phyloP scores from a whole-genome alignment of 2,113 vertebrate genomes.

The Antechinus flavipes region DNA sequence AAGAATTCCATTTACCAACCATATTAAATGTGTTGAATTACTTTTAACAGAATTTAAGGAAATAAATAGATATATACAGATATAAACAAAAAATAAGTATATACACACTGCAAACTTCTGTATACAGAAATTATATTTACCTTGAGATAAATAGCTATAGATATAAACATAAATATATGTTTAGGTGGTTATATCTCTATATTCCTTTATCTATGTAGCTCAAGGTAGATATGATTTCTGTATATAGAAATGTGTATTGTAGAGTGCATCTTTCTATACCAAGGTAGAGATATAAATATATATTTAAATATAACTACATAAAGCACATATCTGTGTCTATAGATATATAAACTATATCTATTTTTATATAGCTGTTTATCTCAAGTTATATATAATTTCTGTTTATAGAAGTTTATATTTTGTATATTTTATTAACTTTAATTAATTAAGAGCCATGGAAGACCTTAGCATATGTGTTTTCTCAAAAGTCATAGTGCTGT shows the following conservation, averaged over 20 bases:
- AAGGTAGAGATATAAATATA: too few relatives aligned
- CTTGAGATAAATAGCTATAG: background rate
- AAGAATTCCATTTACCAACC: conserved; percentile 33
- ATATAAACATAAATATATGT: background rate
- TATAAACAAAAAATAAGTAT: background rate
- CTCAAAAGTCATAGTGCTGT: background rate
- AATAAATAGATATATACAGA: background rate
- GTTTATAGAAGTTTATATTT: conserved; percentile 51
- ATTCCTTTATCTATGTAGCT: background rate
- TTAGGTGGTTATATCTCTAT: background rate
- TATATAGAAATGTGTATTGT: conserved; percentile 47
- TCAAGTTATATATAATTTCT: background rate
- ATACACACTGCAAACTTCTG: background rate
- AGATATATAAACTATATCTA: too few relatives aligned
- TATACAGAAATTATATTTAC: conserved; percentile 29
- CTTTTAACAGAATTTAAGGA: background rate
- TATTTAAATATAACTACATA: too few relatives aligned
- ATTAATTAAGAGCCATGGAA: background rate
- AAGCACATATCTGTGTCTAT: too few relatives aligned
- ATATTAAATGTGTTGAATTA: background rate
- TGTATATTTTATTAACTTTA: conserved; percentile 39
- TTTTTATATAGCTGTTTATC: background rate
- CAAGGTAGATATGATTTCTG: background rate
- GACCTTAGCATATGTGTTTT: background rate
- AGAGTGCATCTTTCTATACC: background rate